Evolutionary conservation across 2,797 vertebrate species (phyloP), one percentile per base, ranked within the genome.

Genomic region (Cirrhinus molitorella): DNA sequence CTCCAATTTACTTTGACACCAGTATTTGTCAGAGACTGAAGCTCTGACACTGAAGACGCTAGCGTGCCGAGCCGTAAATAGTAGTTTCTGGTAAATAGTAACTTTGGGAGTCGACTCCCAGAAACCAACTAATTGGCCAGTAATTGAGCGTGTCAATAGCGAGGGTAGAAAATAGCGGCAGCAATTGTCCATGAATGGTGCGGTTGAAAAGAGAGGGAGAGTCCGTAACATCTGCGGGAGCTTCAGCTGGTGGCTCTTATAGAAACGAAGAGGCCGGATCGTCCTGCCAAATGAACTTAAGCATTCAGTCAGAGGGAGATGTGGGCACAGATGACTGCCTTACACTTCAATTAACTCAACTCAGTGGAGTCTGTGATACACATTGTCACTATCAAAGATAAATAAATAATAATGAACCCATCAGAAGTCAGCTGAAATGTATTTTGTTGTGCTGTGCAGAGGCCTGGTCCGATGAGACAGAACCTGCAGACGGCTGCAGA

Each of bases 131-230:
- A 86, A 89, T 72, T 85, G 73, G 81, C 37, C 84, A 65, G 51
- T 89, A 87, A 87, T 84, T 85, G 59, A 83, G 79, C 67, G 19
- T 76, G 77, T 85, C 76, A 86, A 74, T 78, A 31, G 71, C n/a
- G n/a, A 74, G 84, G 61, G 53, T 68, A 82, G 71, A 79, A 89
- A 86, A 88, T 87, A 87, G 84, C 70, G n/a, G 49, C 17, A 80
- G 84, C 81, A 81, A 84, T 87, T 84, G 84, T 82, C 47, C 53
- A 66, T 84, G 68, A 71, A 83, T 53, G 79, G 73, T 72, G 84
- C 13, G 47, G 71, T 70, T 80, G 59, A 83, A 71, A 83, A 80
- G 74, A 80, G 66, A 82, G 40, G 61, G 51, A 81, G 34, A 83
- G 81, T 68, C 63, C 65, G 43, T 65, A 80, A 43, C 81, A 88